Evolutionary conservation across 2,888 invertebrate genomes (phyloP), one percentile per base, ranked within the genome.

Genomic region (Leptinotarsa juncta): DNA sequence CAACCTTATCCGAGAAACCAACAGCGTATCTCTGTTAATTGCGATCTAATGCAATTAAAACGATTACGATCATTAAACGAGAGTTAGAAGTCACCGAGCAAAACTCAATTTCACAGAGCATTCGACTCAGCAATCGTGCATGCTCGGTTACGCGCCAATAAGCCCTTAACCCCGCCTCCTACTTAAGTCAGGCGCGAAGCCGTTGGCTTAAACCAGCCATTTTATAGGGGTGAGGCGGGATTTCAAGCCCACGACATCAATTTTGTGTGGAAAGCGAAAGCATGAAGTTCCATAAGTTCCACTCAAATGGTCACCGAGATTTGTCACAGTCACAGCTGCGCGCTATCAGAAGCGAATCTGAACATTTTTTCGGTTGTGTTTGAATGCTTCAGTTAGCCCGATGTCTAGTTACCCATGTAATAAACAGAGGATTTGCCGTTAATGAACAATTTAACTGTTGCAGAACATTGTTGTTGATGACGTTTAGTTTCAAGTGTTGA

Each of bases 231-330:
- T 15, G 20, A 55, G 76, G 78, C 74, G 72, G 75, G 62, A 69
- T 57, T 16, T 23, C 72, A 18, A 55, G 70, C 75, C 76, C 75
- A 69, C 75, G 18, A 77, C 78, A 79, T 80, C 78, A 79, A 79
- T 77, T 73, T 80, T 78, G 80, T 81, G 79, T 80, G 79, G 81
- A 79, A 80, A 82, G 81, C 83, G 81, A 80, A 80, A 82, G 81
- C 83, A 80, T 83, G 82, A 83, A 82, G 80, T 84, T 84, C 82
- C 83, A 83, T 80, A 83, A 82, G 80, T 84, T 84, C 82, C 84
- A 83, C 80, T 83, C 84, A 85, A 85, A 85, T 85, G 84, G 83
- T 84, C 83, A 82, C 83, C 77, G 83, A 83, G 83, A 84, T 85
- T 84, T 77, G 77, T 74, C 83, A 83, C 80, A 81, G 81, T 79